Evolutionary conservation across 2,113 vertebrate genomes (phyloP), one percentile per base, ranked within the genome.

Genomic region (Gopherus flavomarginatus): DNA sequence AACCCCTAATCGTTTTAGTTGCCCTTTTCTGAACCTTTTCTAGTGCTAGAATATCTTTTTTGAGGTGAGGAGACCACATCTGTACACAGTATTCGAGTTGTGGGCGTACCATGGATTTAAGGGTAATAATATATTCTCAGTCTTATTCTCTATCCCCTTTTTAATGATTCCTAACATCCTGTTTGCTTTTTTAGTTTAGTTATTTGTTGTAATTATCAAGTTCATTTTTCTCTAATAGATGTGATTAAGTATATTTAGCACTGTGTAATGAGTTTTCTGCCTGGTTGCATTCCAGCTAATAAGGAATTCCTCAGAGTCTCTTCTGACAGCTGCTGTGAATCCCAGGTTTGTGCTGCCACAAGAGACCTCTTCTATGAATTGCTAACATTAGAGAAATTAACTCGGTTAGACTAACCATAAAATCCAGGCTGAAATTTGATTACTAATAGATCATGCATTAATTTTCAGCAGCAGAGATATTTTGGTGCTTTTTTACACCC

Each of bases 251-350:
- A 98, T 99, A 99, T 99, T 99, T 99, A 99, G 99, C 99, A 98
- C 99, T 99, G 98, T 99, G 99, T 99, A 99, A 99, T 99, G 99
- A 99, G 99, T 99, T 99, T 99, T 99, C 99, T 99, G 99, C 99
- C 99, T 99, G 99, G 98, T 98, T 99, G 99, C 98, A 97, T 99
- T 99, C 98, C 98, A 98, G 99, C 99, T 99, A 99, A 99, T 99
- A 99, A 99, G 98, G 98, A 98, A 98, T 99, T 98, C 98, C 98
- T 98, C 87, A 91, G 98, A 97, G 97, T 97, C 97, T 90, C 96
- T 98, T 96, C 98, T 98, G 98, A 98, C 98, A 99, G 98, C 98
- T 99, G 98, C 98, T 95, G 96, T 89, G 92, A 97, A 98, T 98
- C 98, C 98, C 98, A 98, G 98, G 97, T 96, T 97, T 97, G 94